Evolutionary conservation across 23 tunicate genomes (phyloP), one percentile per base, ranked within the genome.

Genomic region (Clavelina lepadiformis): DNA sequence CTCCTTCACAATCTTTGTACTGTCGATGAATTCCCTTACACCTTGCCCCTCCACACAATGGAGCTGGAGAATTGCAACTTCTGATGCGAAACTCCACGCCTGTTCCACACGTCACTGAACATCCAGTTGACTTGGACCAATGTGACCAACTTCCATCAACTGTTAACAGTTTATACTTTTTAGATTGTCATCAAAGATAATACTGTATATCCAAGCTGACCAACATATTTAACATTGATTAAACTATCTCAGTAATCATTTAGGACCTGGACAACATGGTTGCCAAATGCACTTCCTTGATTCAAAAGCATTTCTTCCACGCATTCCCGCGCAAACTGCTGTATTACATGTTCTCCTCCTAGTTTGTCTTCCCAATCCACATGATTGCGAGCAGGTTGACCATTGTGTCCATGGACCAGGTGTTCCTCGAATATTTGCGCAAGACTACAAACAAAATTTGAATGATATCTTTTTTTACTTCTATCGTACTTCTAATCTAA

Each of bases 51-150:
- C 85, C 85, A 60, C 85, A 79, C 29, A 23, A 1, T 3, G 70
- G 70, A 2, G 38, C 28, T 28, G 85, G 83, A 27, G 46, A 45
- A 21, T 41, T 67, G 44, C 91, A 83, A 59, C 56, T 69, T 1
- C 91, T 51, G 3, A 58, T 65, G 15, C 91, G 71, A 49, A 65
- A 75, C 49, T 83, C 80, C 33, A 75, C 27, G 15, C 91, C 91
- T 5, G 34, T 27, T 2, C 82, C 91, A 36, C 91, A 83, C 3
- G 82, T 22, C 33, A 50, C 82, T 20, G 80, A 61, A 47, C 91
- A 83, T 3, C 71, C 82, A 46, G 65, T 83, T 24, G 74, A 83
- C 5, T 45, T 54, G 18, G 91, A 83, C 91, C 91, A 83, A 37
- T 22, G 33, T 24, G 65, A 28, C 91, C 91, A 79, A 11, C 34